phyloP scores from a whole-genome alignment of 1,140 invertebrate genomes.

The Steinernema feltiae region DNA sequence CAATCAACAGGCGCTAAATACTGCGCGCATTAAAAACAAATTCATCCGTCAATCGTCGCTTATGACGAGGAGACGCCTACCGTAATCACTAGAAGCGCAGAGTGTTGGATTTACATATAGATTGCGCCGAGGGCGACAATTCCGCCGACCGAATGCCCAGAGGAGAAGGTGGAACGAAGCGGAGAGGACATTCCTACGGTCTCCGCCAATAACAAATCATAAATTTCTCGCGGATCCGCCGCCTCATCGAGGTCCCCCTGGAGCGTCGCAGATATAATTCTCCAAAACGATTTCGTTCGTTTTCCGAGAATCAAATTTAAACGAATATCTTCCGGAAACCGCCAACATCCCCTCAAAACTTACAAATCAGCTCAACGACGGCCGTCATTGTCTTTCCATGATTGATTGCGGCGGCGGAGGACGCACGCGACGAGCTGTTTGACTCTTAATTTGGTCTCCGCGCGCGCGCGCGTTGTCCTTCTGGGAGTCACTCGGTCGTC shows the following conservation, averaged over 20 bases:
- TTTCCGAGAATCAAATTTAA: background rate
- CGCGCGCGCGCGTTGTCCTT: no score
- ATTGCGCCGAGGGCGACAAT: background rate
- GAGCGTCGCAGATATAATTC: background rate
- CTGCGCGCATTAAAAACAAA: background rate
- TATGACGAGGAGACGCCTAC: background rate
- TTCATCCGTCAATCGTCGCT: background rate
- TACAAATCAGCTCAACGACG: background rate
- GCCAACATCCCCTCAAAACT: no score
- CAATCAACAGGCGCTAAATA: background rate
- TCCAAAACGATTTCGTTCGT: background rate
- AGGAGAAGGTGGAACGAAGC: background rate
- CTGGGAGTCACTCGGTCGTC: conserved; percentile 2
- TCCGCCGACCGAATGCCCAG: background rate
- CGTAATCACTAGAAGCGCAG: background rate
- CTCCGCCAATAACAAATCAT: background rate
- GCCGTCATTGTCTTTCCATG: background rate
- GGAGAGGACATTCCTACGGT: background rate
- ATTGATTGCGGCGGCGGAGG: background rate
- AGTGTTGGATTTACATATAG: background rate
- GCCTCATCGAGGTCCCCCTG: background rate
- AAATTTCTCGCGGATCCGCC: background rate
- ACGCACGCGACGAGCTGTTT: background rate
- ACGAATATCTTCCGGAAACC: background rate
- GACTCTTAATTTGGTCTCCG: background rate